Evolutionary conservation across 2,113 vertebrate species (phyloP).

Genomic region (Colossoma macropomum): DNA sequence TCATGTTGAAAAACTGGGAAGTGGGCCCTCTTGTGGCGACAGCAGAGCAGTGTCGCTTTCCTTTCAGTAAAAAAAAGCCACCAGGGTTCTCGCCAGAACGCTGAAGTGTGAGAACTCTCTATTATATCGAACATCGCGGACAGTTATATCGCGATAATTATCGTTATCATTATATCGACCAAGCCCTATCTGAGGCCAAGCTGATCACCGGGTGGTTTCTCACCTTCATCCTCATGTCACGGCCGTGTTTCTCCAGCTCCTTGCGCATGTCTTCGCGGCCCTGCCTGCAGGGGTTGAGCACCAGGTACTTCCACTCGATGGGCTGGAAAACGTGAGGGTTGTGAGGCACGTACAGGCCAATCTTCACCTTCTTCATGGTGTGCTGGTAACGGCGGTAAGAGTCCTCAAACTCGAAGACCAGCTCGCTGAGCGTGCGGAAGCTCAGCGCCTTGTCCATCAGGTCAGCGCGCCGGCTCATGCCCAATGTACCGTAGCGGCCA

Average conservation of each 20-base stretch:
- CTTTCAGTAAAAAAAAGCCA: too few relatives aligned
- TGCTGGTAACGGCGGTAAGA: conserved; percentile 95
- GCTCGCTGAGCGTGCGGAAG: conserved; percentile 92
- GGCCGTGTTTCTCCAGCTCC: conserved; percentile 94
- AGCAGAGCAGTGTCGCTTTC: too few relatives aligned
- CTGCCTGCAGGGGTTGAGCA: conserved; percentile 88
- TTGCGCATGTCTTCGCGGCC: conserved; percentile 86
- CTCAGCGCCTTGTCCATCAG: conserved; percentile 94
- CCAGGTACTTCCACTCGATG: conserved; percentile 94
- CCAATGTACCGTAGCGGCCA: conserved; percentile 89
- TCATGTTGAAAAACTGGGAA: too few relatives aligned
- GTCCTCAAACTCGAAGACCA: conserved; percentile 95
- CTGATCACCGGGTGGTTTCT: conserved; percentile 25
- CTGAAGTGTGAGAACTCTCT: too few relatives aligned
- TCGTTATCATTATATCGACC: too few relatives aligned
- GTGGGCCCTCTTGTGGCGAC: too few relatives aligned
- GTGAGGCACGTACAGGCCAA: conserved; percentile 91
- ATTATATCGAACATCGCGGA: too few relatives aligned
- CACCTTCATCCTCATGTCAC: conserved; percentile 98
- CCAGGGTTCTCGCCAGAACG: too few relatives aligned
- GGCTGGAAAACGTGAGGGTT: conserved; percentile 95
- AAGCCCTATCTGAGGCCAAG: too few relatives aligned
- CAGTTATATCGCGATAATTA: too few relatives aligned
- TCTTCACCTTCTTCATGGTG: conserved; percentile 95
- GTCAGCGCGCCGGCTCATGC: conserved; percentile 94